These are phyloP conservation scores for Mimas tiliae DNA, from an alignment of 2,888 invertebrate genomes.

Conservation along the genomic window DNA sequence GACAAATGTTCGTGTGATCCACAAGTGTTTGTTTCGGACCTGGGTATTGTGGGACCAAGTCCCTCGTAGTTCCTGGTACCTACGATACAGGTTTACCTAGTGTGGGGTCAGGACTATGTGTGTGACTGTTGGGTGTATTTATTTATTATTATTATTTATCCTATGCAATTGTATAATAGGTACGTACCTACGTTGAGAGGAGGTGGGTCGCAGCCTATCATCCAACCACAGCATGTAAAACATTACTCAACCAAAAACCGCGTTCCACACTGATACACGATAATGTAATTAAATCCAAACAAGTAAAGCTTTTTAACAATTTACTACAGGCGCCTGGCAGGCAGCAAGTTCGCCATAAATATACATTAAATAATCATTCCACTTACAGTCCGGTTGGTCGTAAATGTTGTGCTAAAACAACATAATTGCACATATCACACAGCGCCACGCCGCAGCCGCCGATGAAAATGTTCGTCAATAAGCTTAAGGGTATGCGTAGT, in stretches of 20 bases:
- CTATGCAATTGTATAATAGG: no score
- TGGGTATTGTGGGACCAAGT: no score
- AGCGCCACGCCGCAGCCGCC: conserved; percentile 23
- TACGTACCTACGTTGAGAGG: no score
- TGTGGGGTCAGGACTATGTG: no score
- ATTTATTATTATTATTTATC: no score
- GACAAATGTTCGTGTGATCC: no score
- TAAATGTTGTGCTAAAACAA: conserved; percentile 32
- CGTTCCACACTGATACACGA: conserved; percentile 2
- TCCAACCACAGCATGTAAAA: background rate
- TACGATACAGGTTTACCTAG: no score
- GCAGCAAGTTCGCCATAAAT: conserved; percentile 30
- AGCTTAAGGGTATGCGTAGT: background rate
- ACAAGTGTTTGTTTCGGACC: no score
- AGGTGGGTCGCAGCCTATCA: background rate
- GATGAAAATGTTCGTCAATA: conserved; percentile 30
- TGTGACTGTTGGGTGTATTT: no score
- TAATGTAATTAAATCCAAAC: conserved; percentile 16
- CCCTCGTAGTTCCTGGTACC: no score
- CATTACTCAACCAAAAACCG: conserved; percentile 2
- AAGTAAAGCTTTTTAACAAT: conserved; percentile 18
- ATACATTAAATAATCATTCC: conserved; percentile 33
- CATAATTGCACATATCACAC: conserved; percentile 38
- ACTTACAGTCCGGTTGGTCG: conserved; percentile 30
- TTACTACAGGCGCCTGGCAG: conserved; percentile 30